Conservation (phyloP, 1,140 invertebrate genomes). For the Trichonephila clavipes region DNA sequence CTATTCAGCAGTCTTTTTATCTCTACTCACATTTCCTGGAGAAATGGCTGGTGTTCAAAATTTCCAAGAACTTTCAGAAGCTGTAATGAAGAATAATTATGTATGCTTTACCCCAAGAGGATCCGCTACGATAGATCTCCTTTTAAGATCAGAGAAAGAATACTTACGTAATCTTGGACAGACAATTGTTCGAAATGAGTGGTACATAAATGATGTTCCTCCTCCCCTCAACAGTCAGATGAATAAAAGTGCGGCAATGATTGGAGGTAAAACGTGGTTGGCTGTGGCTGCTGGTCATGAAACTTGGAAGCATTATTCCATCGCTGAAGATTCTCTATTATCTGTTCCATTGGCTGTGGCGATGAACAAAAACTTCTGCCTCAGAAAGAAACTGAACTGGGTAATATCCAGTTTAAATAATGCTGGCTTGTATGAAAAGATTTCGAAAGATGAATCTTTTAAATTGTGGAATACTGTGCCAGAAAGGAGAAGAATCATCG, state of each 20-base stretch:
- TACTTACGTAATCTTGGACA: not conserved
- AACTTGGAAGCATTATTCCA: not conserved
- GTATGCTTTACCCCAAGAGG: not conserved
- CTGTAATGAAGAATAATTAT: not conserved
- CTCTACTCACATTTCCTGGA: not conserved
- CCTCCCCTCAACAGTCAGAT: not conserved
- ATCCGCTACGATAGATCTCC: not conserved
- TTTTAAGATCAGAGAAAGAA: not conserved
- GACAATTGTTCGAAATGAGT: not conserved
- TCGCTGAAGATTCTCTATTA: not conserved
- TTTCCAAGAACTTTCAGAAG: slow-evolving; percentile 5
- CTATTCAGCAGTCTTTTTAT: slow-evolving; percentile 13
- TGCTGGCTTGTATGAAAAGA: not conserved
- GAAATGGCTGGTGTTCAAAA: not conserved
- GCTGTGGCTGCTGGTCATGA: not conserved
- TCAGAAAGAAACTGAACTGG: not conserved
- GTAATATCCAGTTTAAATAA: not conserved
- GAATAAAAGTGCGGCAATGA: not conserved
- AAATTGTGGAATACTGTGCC: not conserved
- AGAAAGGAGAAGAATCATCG: not conserved
- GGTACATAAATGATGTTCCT: not conserved
- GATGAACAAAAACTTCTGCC: slow-evolving; percentile 9
- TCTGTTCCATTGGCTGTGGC: not conserved
- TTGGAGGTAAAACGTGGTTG: not conserved
- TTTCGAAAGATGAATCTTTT: not conserved